Conservation (phyloP, 1,140 invertebrate species). For the Hermetia illucens region DNA sequence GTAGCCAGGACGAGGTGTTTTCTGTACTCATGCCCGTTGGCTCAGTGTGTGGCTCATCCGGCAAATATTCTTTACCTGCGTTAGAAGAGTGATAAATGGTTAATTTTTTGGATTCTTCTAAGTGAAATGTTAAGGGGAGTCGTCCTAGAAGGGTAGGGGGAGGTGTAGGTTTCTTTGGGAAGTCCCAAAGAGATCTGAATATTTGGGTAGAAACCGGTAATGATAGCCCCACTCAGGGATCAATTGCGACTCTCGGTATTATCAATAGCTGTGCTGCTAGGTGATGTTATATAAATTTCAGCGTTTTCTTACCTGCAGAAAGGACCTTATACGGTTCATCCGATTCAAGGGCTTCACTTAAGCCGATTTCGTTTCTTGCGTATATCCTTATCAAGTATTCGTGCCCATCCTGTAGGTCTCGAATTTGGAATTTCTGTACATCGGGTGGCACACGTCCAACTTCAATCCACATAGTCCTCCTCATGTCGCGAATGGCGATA, state of each 20-base stretch:
- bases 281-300: too few relatives aligned
- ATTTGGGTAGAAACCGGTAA: too few relatives aligned
- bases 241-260: too few relatives aligned
- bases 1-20: conserved; percentile 84
- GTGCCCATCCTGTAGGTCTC: conserved; percentile 76
- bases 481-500: conserved; percentile 80
- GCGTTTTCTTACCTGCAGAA: conserved; percentile 54
- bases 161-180: too few relatives aligned
- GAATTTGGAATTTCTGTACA: conserved; percentile 68
- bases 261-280: too few relatives aligned
- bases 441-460: conserved; percentile 72
- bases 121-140: too few relatives aligned
- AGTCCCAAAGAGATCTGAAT: too few relatives aligned
- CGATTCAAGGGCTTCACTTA: conserved; percentile 85
- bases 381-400: conserved; percentile 82
- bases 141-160: too few relatives aligned
- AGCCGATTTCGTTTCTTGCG: conserved; percentile 88
- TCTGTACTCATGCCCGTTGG: conserved; percentile 74
- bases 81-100: too few relatives aligned
- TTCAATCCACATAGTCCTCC: conserved; percentile 94
- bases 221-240: too few relatives aligned
- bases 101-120: too few relatives aligned
- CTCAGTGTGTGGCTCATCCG: conserved; percentile 43
- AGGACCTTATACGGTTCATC: conserved; percentile 82
- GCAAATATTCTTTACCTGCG: conserved; percentile 33